Evolutionary conservation across 2,113 vertebrate genomes (phyloP).

Genomic region (Amazona guildingii): DNA sequence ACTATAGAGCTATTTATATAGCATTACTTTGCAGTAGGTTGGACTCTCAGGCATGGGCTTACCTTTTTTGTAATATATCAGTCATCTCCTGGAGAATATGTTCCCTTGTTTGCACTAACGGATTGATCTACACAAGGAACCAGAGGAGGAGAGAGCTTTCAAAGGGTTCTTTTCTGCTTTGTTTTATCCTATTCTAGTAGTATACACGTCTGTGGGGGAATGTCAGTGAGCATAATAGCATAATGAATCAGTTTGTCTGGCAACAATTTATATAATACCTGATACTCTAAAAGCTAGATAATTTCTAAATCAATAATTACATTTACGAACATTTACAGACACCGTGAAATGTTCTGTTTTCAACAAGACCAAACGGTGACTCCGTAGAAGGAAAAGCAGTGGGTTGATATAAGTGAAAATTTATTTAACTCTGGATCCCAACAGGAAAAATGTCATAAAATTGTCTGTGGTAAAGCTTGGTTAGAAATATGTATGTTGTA

Average conservation of each 20-base stretch:
- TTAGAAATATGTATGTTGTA: background rate
- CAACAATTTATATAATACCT: background rate
- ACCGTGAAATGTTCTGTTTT: background rate
- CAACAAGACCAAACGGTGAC: background rate
- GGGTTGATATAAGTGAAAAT: background rate
- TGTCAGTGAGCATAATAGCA: background rate
- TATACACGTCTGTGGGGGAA: background rate
- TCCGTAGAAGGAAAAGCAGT: background rate
- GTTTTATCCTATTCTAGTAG: background rate
- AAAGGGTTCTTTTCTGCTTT: background rate
- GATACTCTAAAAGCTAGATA: background rate
- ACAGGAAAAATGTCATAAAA: background rate
- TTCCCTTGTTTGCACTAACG: background rate
- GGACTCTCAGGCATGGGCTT: background rate
- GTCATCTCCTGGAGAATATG: background rate
- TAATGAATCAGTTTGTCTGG: background rate
- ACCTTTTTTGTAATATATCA: background rate
- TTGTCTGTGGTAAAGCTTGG: background rate
- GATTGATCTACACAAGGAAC: background rate
- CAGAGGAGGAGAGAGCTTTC: background rate
- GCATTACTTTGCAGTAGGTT: constrained; percentile 28
- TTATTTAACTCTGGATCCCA: constrained; percentile 25
- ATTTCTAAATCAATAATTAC: constrained; percentile 2
- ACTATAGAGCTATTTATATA: constrained; percentile 45
- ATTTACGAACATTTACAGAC: background rate